Conservation (phyloP, 2,797 vertebrate genomes). For the Dicrostonyx torquatus region DNA sequence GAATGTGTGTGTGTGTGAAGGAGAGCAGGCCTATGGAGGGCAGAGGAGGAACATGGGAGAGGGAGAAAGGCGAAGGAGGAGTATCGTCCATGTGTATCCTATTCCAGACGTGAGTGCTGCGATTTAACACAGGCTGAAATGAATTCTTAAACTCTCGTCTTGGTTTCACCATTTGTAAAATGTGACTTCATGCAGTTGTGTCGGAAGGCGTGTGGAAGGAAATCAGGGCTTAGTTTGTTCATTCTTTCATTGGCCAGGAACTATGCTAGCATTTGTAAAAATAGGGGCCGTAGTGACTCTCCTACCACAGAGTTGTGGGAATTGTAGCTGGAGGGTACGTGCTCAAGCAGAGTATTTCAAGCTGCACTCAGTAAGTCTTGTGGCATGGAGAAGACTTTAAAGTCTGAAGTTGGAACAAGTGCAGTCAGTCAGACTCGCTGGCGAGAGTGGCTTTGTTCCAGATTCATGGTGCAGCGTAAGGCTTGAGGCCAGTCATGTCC, state of each 20-base stretch:
- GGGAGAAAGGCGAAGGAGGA: background rate
- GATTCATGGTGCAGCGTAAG: background rate
- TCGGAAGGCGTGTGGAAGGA: background rate
- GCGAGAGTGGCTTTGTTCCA: background rate
- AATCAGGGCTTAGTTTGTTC: background rate
- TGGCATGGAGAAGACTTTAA: background rate
- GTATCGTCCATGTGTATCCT: background rate
- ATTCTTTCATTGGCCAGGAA: background rate
- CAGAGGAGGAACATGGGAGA: background rate
- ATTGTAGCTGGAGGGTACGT: background rate
- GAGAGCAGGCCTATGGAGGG: background rate
- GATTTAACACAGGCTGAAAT: background rate
- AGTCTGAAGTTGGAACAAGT: background rate
- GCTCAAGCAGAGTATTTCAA: conserved; percentile 19
- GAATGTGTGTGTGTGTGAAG: background rate
- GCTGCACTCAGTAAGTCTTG: background rate
- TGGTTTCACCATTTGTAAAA: conserved; percentile 2
- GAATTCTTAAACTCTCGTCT: background rate
- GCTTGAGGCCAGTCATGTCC: background rate
- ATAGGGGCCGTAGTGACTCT: background rate
- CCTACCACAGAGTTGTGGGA: background rate
- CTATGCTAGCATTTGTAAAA: conserved; percentile 26
- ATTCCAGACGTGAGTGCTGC: background rate
- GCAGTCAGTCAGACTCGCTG: background rate
- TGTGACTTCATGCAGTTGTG: background rate